Percentiles rank a stretch among this genome's conserved stretches.
These are phyloP conservation scores for Amphipoea lucens DNA, from an alignment of 2,888 invertebrate species.

Conservation along the genomic window DNA sequence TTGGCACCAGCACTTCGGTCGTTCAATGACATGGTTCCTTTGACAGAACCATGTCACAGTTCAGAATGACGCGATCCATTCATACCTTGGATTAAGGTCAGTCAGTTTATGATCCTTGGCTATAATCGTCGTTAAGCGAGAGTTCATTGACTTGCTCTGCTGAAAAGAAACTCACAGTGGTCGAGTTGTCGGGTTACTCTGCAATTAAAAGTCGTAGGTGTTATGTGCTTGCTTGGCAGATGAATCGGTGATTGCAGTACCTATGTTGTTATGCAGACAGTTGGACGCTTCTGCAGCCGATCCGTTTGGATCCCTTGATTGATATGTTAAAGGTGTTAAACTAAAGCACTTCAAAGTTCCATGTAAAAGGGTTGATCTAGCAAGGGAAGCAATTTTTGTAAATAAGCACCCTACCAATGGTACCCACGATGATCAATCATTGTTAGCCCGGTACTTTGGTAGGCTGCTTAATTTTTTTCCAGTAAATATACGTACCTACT, in stretches of 20 bases:
- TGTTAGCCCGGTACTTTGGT: background rate
- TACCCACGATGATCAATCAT: background rate
- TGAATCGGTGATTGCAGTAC: background rate
- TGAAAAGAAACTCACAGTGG: background rate
- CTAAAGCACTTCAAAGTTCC: background rate
- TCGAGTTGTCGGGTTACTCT: background rate
- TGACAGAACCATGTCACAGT: slow-evolving; percentile 65
- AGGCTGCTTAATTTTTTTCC: background rate
- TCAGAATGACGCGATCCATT: slow-evolving; percentile 81
- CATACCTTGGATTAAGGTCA: slow-evolving; percentile 72
- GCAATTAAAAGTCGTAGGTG: background rate
- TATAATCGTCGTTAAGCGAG: background rate
- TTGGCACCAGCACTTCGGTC: slow-evolving; percentile 71
- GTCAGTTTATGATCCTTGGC: background rate
- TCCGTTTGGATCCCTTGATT: background rate
- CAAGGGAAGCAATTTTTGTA: background rate
- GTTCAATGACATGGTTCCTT: slow-evolving; percentile 80
- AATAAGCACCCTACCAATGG: background rate
- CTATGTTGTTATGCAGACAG: background rate
- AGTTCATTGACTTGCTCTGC: background rate
- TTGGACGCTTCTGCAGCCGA: background rate
- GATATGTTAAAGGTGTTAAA: background rate
- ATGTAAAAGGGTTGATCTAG: background rate
- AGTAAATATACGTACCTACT: background rate
- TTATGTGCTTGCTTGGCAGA: slow-evolving; percentile 20